Evolutionary conservation across 1,140 invertebrate genomes (phyloP).

Genomic region (Saccostrea cuccullata): DNA sequence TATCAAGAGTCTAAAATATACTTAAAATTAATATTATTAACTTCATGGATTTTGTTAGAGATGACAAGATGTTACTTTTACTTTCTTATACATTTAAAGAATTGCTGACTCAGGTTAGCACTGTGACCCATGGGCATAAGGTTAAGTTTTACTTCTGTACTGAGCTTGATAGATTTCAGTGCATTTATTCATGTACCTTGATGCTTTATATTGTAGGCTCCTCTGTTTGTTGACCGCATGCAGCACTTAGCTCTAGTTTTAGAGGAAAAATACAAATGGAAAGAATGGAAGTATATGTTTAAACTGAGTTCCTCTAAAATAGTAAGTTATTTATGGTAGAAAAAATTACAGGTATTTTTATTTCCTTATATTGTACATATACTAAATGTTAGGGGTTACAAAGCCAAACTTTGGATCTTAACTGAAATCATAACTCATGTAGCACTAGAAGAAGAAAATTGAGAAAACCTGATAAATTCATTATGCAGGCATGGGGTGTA

Average conservation of each 20-base stretch:
- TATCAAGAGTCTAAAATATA: too few relatives aligned
- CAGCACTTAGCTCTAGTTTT: slow-evolving; percentile 83
- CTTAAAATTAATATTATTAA: too few relatives aligned
- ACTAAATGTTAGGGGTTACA: too few relatives aligned
- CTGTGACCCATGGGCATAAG: too few relatives aligned
- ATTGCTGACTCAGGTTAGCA: too few relatives aligned
- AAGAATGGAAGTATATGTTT: slow-evolving; percentile 86
- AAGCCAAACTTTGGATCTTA: too few relatives aligned
- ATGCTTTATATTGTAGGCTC: slow-evolving; percentile 71
- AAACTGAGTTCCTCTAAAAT: slow-evolving; percentile 86
- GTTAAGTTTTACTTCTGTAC: background rate
- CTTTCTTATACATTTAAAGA: too few relatives aligned
- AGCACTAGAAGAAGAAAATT: too few relatives aligned
- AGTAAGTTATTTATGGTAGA: slow-evolving; percentile 78
- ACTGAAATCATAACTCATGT: too few relatives aligned
- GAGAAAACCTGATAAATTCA: background rate
- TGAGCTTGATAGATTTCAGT: background rate
- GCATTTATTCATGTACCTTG: background rate
- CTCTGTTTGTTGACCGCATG: slow-evolving; percentile 82
- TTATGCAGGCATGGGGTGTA: slow-evolving; percentile 81
- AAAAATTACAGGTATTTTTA: background rate
- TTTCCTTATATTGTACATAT: background rate
- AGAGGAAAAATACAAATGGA: slow-evolving; percentile 84
- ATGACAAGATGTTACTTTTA: too few relatives aligned
- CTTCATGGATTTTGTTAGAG: too few relatives aligned